Conservation (phyloP, 1,140 invertebrate genomes). For the Cyclina sinensis region DNA sequence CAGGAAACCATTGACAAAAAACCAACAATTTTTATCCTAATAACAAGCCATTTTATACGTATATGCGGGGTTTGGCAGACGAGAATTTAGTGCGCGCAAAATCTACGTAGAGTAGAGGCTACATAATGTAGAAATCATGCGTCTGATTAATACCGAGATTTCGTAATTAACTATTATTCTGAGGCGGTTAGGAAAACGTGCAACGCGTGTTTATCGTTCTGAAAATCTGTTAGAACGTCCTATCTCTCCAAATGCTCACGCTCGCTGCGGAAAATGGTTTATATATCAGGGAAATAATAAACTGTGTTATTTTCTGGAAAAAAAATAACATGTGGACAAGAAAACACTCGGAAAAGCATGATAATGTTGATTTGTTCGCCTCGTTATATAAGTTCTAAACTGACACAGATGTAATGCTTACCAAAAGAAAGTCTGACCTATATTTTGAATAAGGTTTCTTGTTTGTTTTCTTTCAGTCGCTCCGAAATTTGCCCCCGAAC, state of each 20-base stretch:
- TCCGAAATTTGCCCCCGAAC: slow-evolving; percentile 9
- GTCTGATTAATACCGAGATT: background rate
- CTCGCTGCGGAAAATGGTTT: background rate
- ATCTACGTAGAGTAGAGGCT: background rate
- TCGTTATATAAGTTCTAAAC: no score
- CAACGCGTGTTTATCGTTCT: background rate
- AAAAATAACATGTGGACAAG: background rate
- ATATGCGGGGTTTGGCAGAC: background rate
- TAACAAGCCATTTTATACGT: background rate
- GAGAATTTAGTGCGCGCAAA: background rate
- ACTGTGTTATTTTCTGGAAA: background rate
- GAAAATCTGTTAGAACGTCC: background rate
- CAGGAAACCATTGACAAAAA: no score
- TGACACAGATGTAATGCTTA: no score
- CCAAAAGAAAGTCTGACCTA: no score
- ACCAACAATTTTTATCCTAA: no score
- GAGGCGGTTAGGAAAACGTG: background rate
- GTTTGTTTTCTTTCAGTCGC: background rate
- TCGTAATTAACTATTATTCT: background rate
- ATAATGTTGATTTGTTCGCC: no score
- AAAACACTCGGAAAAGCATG: background rate
- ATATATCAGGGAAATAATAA: background rate
- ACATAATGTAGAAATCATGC: background rate
- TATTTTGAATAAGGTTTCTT: no score
- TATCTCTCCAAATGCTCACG: background rate